Conservation (phyloP, 2,113 vertebrate species). For the Lepus timidus region DNA sequence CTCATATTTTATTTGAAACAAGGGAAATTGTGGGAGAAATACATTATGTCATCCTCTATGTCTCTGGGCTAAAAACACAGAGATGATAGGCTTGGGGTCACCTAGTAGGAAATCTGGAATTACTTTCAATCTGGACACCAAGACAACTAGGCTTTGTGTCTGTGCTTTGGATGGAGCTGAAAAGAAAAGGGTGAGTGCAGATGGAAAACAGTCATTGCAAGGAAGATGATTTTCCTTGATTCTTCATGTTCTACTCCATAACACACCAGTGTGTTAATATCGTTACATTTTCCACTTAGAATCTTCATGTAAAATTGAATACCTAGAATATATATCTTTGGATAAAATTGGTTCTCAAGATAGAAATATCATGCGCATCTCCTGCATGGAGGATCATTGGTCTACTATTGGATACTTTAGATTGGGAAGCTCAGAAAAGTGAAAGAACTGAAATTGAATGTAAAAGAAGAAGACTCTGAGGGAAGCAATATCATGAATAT, state of each 20-base stretch:
- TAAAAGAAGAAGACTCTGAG: background rate
- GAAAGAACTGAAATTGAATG: background rate
- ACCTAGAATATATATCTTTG: background rate
- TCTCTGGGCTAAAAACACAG: background rate
- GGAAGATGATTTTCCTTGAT: background rate
- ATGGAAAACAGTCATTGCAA: background rate
- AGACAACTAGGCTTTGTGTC: background rate
- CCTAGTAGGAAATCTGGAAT: background rate
- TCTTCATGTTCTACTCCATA: background rate
- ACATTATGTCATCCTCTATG: background rate
- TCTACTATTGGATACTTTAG: background rate
- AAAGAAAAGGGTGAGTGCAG: accelerated
- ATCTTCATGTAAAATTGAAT: background rate
- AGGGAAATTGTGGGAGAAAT: background rate
- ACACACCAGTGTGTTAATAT: background rate
- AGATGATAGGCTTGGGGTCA: background rate
- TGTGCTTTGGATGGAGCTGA: background rate
- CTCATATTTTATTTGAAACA: background rate
- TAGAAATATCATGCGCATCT: background rate
- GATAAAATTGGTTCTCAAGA: background rate
- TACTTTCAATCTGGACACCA: background rate
- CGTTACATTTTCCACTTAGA: background rate
- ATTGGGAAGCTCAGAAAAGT: background rate
- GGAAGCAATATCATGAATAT: background rate
- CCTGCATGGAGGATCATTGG: no score